These are phyloP conservation scores for Loriculus beryllinus DNA, from an alignment of 2,797 vertebrate genomes.

Conservation along the genomic window DNA sequence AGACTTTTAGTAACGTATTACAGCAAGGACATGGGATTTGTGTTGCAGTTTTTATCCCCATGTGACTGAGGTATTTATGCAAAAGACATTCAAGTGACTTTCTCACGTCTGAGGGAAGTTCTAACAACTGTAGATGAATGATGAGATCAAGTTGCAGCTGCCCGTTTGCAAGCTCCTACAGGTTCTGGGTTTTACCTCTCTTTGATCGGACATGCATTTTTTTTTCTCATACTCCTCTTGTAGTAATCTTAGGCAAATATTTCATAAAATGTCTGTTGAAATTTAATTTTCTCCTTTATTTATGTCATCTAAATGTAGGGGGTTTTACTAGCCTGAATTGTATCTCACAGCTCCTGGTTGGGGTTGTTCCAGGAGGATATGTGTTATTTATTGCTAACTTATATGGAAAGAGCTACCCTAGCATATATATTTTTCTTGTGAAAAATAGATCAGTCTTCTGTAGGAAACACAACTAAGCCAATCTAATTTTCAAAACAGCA, in stretches of 20 bases:
- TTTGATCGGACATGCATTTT: not conserved
- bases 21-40: not conserved
- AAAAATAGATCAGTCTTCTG: not conserved
- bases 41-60: not conserved
- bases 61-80: rapidly evolving
- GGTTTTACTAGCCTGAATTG: not conserved
- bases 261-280: not conserved
- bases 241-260: not conserved
- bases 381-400: not conserved
- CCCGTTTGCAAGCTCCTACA: not conserved
- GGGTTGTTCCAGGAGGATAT: not conserved
- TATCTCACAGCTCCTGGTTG: not conserved
- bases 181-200: not conserved
- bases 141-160: not conserved
- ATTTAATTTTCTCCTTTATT: not conserved
- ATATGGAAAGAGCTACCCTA: not conserved
- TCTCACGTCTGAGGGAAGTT: not conserved
- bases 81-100: not conserved
- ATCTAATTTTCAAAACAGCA: not conserved
- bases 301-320: not conserved
- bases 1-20: not conserved
- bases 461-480: not conserved
- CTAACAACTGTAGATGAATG: not conserved
- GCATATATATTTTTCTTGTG: not conserved
- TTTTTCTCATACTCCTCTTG: not conserved